A percentile compares a stretch with the other conserved stretches of the same genome.
Evolutionary conservation across 1,140 invertebrate species (phyloP).

Genomic region (Antheraea mylitta): DNA sequence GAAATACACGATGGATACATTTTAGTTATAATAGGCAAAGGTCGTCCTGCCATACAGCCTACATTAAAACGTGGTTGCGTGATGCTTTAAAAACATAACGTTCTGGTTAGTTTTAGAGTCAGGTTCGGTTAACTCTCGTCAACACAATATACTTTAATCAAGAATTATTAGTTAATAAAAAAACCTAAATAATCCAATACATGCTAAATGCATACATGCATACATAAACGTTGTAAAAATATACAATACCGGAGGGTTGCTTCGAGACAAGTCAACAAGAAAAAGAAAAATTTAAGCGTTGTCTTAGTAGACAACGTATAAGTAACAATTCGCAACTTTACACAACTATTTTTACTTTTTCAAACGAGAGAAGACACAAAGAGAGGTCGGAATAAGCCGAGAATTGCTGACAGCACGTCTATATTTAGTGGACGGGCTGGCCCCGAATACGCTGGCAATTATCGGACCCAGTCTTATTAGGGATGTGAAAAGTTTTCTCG

Average conservation of each 20-base stretch:
- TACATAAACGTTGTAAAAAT: no score
- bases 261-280: not conserved
- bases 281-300: not conserved
- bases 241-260: no score
- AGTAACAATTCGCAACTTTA: conserved; percentile 18
- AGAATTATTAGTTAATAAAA: not conserved
- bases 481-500: conserved; percentile 15
- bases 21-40: no score
- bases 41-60: no score
- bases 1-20: no score
- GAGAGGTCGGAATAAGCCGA: conserved; percentile 27
- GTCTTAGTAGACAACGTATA: not conserved
- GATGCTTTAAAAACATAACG: no score
- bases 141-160: not conserved
- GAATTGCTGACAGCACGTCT: conserved; percentile 24
- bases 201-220: no score
- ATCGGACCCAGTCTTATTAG: conserved; percentile 15
- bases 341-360: conserved; percentile 22
- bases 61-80: no score
- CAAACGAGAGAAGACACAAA: conserved; percentile 16
- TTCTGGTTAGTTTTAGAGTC: no score
- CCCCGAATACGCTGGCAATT: conserved; percentile 25
- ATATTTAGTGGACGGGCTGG: conserved; percentile 16
- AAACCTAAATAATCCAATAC: not conserved
- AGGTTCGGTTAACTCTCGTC: no score